Percentiles rank a stretch among this genome's conserved stretches.
Evolutionary conservation across 2,797 vertebrate genomes (phyloP).

Genomic region (Bradypodion ventrale): DNA sequence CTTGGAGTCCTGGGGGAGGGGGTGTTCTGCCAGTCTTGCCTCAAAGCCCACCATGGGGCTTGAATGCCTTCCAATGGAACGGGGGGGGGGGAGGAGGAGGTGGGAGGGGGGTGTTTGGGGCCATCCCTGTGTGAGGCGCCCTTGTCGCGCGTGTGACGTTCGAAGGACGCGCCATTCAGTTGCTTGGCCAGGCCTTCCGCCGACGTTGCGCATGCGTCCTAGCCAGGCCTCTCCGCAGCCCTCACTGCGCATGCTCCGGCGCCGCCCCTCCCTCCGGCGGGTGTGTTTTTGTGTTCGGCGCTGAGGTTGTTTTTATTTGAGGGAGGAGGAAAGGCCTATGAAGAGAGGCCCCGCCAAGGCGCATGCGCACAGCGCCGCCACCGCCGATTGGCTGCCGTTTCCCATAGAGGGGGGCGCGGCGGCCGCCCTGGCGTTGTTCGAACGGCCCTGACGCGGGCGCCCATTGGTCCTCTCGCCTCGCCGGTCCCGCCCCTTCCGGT

Average conservation of each 20-base stretch:
- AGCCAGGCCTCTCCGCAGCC: background rate
- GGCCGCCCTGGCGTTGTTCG: slow-evolving; percentile 6
- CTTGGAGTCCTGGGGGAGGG: no score
- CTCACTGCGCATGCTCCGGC: background rate
- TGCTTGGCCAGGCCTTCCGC: background rate
- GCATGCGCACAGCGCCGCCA: background rate
- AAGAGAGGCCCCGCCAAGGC: background rate
- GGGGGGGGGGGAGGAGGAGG: background rate
- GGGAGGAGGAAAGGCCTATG: no score
- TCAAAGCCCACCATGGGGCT: no score
- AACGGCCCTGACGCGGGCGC: slow-evolving; percentile 29
- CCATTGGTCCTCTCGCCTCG: slow-evolving; percentile 33
- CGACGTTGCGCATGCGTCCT: background rate
- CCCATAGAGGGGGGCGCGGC: no score
- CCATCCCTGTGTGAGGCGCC: no score
- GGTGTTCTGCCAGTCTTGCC: no score
- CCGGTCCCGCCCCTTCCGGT: background rate
- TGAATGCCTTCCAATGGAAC: background rate
- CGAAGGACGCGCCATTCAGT: background rate
- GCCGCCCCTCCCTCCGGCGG: no score
- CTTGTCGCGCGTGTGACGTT: background rate
- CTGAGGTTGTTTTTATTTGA: background rate
- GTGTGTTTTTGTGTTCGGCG: background rate
- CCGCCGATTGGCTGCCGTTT: background rate
- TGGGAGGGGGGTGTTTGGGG: no score